A percentile compares a stretch with the other conserved stretches of the same genome.
Conservation (phyloP, 2,888 invertebrate genomes). For the Erynnis tages region DNA sequence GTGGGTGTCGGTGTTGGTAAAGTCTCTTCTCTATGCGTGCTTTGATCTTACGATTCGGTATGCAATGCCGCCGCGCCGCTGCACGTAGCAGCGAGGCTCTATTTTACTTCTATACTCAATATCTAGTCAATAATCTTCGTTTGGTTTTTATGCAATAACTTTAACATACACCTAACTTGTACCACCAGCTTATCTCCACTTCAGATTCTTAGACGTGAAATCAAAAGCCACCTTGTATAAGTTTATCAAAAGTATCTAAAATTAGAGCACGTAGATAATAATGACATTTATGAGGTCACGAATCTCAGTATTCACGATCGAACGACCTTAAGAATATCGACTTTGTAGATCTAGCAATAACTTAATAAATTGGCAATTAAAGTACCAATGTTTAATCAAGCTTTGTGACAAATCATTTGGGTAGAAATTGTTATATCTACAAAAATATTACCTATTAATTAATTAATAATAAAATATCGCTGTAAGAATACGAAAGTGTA, state of each 20-base stretch:
- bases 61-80: constrained; percentile 76
- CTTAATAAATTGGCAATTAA: constrained; percentile 24
- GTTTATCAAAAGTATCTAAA: constrained; percentile 19
- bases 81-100: constrained; percentile 72
- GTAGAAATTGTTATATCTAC: constrained; percentile 1
- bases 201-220: too few species aligned
- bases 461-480: not conserved
- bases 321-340: constrained; percentile 18
- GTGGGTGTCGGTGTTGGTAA: constrained; percentile 75
- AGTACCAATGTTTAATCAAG: constrained; percentile 7
- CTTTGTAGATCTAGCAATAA: constrained; percentile 8
- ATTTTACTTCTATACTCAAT: constrained; percentile 70
- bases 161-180: constrained; percentile 56
- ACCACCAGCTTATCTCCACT: constrained; percentile 4
- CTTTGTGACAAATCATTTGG: constrained; percentile 4
- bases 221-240: not conserved
- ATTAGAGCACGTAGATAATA: constrained; percentile 39
- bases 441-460: not conserved
- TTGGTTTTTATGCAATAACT: constrained; percentile 74
- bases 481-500: too few species aligned
- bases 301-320: constrained; percentile 34
- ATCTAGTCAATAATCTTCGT: constrained; percentile 77
- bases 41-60: constrained; percentile 81
- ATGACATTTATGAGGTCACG: constrained; percentile 37
- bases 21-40: constrained; percentile 80